Percentiles rank a stretch among this genome's conserved stretches.
These are phyloP conservation scores for Morinoia aosen DNA, from an alignment of 2,888 invertebrate species.

Conservation along the genomic window DNA sequence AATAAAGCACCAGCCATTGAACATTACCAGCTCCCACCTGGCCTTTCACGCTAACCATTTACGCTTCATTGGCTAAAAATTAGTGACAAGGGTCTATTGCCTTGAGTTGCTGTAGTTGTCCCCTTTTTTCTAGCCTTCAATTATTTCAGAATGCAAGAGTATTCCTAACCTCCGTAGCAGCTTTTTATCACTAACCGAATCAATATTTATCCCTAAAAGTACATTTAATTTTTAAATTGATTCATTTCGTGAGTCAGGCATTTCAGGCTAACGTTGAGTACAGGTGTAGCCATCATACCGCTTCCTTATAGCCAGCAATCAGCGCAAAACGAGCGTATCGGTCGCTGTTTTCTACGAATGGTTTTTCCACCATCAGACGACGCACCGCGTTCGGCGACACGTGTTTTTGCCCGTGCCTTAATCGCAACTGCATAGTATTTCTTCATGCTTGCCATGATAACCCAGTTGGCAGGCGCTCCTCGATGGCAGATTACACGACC, in stretches of 20 bases:
- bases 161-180: not conserved
- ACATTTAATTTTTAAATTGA: not conserved
- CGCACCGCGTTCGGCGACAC: not conserved
- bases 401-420: not conserved
- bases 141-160: not conserved
- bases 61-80: not conserved
- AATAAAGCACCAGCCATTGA: not conserved
- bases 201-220: not conserved
- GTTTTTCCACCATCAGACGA: not conserved
- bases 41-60: not conserved
- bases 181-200: not conserved
- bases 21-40: not conserved
- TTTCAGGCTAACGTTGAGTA: not conserved
- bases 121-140: not conserved
- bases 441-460: constrained; percentile 27
- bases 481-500: constrained; percentile 14
- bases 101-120: not conserved
- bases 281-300: not conserved
- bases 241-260: not conserved
- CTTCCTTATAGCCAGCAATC: constrained; percentile 21
- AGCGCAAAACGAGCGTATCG: not conserved
- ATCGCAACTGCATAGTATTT: not conserved
- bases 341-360: not conserved
- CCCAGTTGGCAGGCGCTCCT: constrained; percentile 42
- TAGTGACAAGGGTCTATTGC: not conserved